These are phyloP conservation scores for Calcarius ornatus DNA, from an alignment of 2,113 vertebrate genomes.

Conservation along the genomic window DNA sequence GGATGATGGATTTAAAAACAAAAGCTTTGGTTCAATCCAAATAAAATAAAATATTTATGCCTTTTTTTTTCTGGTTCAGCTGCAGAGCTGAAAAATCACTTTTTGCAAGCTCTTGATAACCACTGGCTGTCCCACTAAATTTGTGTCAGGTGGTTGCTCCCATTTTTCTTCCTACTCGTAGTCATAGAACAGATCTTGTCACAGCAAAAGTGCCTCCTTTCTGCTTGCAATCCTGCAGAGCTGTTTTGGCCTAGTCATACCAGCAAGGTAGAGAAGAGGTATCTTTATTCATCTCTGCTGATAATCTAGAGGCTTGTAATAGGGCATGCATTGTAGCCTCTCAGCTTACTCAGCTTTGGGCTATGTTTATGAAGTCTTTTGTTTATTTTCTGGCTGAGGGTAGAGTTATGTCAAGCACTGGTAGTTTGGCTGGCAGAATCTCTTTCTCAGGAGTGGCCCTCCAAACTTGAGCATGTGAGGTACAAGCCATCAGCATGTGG, in stretches of 20 bases:
- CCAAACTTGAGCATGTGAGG: not conserved
- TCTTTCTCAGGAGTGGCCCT: not conserved
- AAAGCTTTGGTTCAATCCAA: not conserved
- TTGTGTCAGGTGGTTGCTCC: not conserved
- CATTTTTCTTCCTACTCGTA: not conserved
- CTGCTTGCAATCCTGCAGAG: not conserved
- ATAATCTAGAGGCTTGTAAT: not conserved
- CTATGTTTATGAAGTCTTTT: not conserved
- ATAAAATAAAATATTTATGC: constrained; percentile 9
- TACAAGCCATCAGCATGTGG: not conserved
- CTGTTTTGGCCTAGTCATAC: not conserved
- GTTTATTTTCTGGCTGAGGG: not conserved
- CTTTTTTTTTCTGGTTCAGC: not conserved
- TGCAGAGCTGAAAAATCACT: not conserved
- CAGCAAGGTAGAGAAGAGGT: not conserved
- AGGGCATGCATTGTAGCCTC: not conserved
- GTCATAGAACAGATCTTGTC: not conserved
- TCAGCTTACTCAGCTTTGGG: not conserved
- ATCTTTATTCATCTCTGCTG: not conserved
- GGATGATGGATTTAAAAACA: not conserved
- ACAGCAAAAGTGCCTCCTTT: not conserved
- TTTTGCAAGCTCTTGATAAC: not conserved
- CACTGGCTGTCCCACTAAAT: not conserved
- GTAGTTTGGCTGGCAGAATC: not conserved
- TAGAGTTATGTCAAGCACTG: not conserved